phyloP scores from a whole-genome alignment of 2,113 vertebrate species.

The Grammatotria lemairii region DNA sequence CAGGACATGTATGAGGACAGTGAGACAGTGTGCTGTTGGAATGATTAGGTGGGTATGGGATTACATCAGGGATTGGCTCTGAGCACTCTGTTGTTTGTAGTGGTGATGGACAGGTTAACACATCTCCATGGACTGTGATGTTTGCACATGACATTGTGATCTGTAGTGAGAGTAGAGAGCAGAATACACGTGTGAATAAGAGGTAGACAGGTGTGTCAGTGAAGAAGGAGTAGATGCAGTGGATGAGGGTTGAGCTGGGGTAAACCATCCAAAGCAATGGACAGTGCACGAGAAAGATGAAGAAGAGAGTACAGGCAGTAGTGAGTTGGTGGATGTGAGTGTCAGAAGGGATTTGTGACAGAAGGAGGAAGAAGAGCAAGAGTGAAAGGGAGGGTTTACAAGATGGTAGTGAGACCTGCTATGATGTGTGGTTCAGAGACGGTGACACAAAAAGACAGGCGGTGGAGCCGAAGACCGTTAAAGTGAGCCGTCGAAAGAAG shows the following conservation, averaged over 20 bases:
- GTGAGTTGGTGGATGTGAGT: not conserved
- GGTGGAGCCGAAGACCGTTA: not conserved
- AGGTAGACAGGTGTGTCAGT: not conserved
- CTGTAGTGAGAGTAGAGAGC: not conserved
- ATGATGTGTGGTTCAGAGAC: not conserved
- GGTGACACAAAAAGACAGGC: not conserved
- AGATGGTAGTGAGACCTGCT: not conserved
- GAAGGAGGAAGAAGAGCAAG: not conserved
- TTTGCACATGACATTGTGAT: not conserved
- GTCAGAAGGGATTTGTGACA: not conserved
- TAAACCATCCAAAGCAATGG: not conserved
- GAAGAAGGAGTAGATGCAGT: not conserved
- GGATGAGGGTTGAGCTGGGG: not conserved
- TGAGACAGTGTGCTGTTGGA: not conserved
- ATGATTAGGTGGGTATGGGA: not conserved
- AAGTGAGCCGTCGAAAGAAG: not conserved
- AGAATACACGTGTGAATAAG: not conserved
- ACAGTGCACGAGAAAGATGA: not conserved
- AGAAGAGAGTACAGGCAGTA: accelerated
- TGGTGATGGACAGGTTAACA: not conserved
- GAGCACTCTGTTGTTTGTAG: not conserved
- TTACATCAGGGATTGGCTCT: not conserved
- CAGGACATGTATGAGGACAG: not conserved
- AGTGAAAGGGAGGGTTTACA: not conserved
- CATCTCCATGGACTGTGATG: not conserved